phyloP scores from a whole-genome alignment of 1,140 invertebrate genomes.

The Andrena cerasifolii region DNA sequence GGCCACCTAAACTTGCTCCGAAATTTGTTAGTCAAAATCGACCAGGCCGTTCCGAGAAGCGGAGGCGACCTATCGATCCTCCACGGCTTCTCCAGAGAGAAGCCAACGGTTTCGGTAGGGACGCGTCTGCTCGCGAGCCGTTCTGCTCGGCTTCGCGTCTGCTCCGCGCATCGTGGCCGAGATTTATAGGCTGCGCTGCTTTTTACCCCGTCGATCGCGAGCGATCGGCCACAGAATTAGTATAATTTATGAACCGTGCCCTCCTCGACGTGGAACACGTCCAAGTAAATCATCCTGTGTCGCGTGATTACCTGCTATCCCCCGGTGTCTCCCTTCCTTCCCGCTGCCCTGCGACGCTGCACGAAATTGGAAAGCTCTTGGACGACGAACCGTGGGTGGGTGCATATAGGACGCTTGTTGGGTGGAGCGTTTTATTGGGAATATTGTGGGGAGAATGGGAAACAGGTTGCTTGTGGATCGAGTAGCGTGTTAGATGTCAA shows the following conservation, averaged over 20 bases:
- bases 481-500: too few relatives aligned
- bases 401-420: not conserved
- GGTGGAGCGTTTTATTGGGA: not conserved
- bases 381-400: not conserved
- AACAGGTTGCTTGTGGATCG: too few relatives aligned
- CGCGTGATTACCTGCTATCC: constrained; percentile 42
- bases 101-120: too few relatives aligned
- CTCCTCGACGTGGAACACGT: not conserved
- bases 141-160: not conserved
- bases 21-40: constrained; percentile 70
- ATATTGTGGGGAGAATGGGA: not conserved
- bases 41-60: constrained; percentile 18
- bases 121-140: not conserved
- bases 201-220: constrained; percentile 20
- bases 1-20: constrained; percentile 31
- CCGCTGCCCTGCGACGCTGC: not conserved
- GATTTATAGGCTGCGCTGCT: constrained; percentile 7
- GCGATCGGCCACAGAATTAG: constrained; percentile 22
- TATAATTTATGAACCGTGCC: constrained; percentile 38
- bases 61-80: constrained; percentile 1
- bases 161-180: not conserved
- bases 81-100: too few relatives aligned
- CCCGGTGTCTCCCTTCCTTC: not conserved
- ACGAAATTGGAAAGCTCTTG: not conserved
- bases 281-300: constrained; percentile 35